phyloP scores from a whole-genome alignment of 35 echinoderm and acorn worm species.

The Ophioderma brevispina region DNA sequence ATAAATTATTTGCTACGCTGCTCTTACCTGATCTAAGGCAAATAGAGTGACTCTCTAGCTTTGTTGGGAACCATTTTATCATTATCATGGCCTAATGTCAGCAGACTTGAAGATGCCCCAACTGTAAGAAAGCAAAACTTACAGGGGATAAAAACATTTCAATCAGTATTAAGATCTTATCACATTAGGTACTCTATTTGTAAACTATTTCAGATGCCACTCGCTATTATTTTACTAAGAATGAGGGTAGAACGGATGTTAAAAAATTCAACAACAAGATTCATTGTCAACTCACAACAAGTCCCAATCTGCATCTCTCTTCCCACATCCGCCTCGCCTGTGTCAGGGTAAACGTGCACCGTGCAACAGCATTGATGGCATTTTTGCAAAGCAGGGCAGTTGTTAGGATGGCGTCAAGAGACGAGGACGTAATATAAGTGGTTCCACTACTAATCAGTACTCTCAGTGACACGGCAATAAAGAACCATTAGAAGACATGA shows the following conservation, averaged over 20 bases:
- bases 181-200: too few species aligned
- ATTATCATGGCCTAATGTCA: not conserved
- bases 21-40: not conserved
- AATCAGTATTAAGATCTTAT: too few species aligned
- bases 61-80: not conserved
- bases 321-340: conserved; percentile 82
- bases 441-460: conserved; percentile 70
- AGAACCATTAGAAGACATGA: conserved; percentile 98
- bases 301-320: conserved; percentile 87
- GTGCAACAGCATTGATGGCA: conserved; percentile 94
- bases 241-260: too few species aligned
- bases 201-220: too few species aligned
- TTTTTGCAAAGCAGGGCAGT: conserved; percentile 95
- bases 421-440: conserved; percentile 78
- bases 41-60: not conserved
- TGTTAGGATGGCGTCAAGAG: conserved; percentile 90
- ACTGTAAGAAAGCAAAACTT: too few species aligned
- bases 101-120: not conserved
- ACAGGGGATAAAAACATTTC: too few species aligned
- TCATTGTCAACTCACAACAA: too few species aligned
- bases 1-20: too few species aligned
- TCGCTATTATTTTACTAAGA: too few species aligned
- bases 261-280: conserved; percentile 89
- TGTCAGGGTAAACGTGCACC: conserved; percentile 88
- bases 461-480: conserved; percentile 81